Evolutionary conservation across 2,797 vertebrate genomes (phyloP).

Genomic region (Protonibea diacanthus): DNA sequence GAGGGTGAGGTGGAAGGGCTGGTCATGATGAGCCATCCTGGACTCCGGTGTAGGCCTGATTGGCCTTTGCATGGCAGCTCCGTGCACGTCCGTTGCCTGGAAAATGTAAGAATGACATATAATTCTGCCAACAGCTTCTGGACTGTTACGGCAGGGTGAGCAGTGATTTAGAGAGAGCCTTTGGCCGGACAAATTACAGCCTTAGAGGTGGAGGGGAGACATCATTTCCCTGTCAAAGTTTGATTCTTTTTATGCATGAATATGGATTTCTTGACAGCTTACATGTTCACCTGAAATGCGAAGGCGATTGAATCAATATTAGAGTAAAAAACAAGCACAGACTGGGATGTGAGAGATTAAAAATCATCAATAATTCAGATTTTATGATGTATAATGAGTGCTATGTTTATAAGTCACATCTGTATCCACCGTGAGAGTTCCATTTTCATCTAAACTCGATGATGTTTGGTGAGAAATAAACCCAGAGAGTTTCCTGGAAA

Average conservation of each 20-base stretch:
- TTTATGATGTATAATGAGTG: neutral
- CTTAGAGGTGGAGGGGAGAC: constrained; percentile 19
- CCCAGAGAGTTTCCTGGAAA: constrained; percentile 26
- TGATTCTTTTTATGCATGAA: constrained; percentile 30
- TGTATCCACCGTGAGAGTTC: no score
- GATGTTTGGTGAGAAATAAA: neutral
- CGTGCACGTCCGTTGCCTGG: constrained; percentile 22
- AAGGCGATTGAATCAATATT: constrained; percentile 25
- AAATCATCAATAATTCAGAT: constrained; percentile 1
- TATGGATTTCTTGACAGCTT: constrained; percentile 5
- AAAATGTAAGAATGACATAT: constrained; percentile 44
- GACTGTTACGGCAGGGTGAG: constrained; percentile 30
- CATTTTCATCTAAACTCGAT: neutral
- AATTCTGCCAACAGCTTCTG: constrained; percentile 42
- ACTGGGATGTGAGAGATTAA: neutral
- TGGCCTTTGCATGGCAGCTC: constrained; percentile 23
- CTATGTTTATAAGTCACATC: neutral
- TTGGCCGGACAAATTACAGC: constrained; percentile 52
- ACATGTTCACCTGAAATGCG: constrained; percentile 15
- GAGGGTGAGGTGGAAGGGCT: constrained; percentile 13
- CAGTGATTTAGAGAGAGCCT: constrained; percentile 55
- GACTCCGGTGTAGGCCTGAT: constrained; percentile 36
- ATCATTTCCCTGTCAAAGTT: constrained; percentile 23
- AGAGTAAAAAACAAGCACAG: neutral
- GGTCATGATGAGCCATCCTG: constrained; percentile 4